A percentile compares a stretch with the other conserved stretches of the same genome.
Evolutionary conservation across 2,888 invertebrate species (phyloP).

Genomic region (Molorchus minor): DNA sequence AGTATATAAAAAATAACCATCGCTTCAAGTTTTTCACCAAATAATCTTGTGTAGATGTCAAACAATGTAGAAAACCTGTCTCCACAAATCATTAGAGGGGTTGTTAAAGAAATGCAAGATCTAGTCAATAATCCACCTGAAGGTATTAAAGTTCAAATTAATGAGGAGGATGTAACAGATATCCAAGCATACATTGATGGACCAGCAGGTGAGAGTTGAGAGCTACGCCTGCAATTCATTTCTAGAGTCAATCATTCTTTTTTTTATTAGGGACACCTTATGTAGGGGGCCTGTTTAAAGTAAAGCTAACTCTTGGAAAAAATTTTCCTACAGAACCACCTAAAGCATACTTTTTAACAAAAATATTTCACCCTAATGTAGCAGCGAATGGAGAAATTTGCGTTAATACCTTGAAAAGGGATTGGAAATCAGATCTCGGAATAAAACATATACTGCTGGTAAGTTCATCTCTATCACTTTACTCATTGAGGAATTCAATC

Average conservation of each 20-base stretch:
- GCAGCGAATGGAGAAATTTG: slow-evolving; percentile 94
- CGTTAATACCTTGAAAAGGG: slow-evolving; percentile 94
- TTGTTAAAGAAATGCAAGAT: slow-evolving; percentile 88
- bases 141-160: slow-evolving; percentile 88
- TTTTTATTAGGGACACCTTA: slow-evolving; percentile 81
- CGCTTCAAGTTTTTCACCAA: background rate
- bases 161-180: slow-evolving; percentile 93
- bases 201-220: slow-evolving; percentile 65
- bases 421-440: slow-evolving; percentile 96
- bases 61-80: slow-evolving; percentile 92
- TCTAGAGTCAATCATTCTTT: slow-evolving; percentile 4
- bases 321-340: slow-evolving; percentile 93
- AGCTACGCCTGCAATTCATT: background rate
- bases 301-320: slow-evolving; percentile 89
- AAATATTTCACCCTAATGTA: slow-evolving; percentile 98
- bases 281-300: slow-evolving; percentile 85
- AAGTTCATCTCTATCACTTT: slow-evolving; percentile 49
- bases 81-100: slow-evolving; percentile 88
- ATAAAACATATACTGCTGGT: slow-evolving; percentile 93
- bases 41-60: slow-evolving; percentile 71
- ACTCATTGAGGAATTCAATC: background rate
- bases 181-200: slow-evolving; percentile 93
- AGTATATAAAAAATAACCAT: slow-evolving; percentile 25
- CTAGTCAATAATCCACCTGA: slow-evolving; percentile 86
- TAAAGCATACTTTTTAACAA: slow-evolving; percentile 91